Base-by-base conservation (phyloP, 2,888 invertebrate species). In the Muschampia plurimacula region DNA sequence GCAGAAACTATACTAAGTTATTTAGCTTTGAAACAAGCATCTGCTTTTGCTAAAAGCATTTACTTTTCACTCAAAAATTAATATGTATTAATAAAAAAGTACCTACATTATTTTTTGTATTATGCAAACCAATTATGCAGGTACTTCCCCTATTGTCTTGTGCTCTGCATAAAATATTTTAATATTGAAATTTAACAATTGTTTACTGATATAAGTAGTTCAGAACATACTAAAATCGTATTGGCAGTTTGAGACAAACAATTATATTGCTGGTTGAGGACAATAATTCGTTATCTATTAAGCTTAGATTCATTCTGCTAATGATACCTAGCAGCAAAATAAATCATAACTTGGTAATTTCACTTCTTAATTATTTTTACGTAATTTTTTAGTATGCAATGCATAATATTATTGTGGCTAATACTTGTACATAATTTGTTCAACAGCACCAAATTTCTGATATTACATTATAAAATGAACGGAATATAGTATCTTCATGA, bases 21-120 rank as follows among this genome's bases (percentile, higher is more conserved):
- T 80, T 84, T 95, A 67, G 97, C 97, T 59, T 93, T 98, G 52
- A 96, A 96, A 84, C 91, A 94, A 75, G 96, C 97, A 74, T 97
- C 97, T 0, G 93, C 95, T 71, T 80, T 88, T 67, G 94, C 93
- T 49, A 92, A 93, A 81, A 88, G 83, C 78, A 82, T 92, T 74
- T 94, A 93, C 81, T 86, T 92, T 65, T 84, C 82, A 85, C 71
- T 75, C 80, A 72, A 83, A 60, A 66, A 46, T 63, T 10, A 46
- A 64, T 64, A 22, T 22, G 22, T 22, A 22, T 63, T 28, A 60
- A 7, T 57, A 57, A 9, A 59, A 9, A 22, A 9, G 15, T 55
- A 55, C 15, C 22, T 22, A n/a, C 8, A 15, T 55, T 0, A 15
- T 15, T 22, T n/a, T 52, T 15, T 55, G 0, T 52, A n/a, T 13